Conservation (phyloP, 2,797 vertebrate genomes). For the Anguilla obscura region DNA sequence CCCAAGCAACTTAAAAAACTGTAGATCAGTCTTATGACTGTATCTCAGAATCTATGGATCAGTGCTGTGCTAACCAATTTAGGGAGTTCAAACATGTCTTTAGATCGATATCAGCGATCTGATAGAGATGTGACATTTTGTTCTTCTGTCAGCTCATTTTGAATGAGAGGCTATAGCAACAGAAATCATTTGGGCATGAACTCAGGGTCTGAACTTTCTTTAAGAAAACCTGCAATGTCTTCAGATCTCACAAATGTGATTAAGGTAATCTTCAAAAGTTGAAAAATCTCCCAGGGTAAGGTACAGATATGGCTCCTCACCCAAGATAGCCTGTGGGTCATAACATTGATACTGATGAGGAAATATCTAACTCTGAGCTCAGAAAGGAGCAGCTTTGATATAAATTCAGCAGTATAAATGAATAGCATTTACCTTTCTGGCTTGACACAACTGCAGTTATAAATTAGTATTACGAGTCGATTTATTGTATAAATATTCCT, state of each 20-base stretch:
- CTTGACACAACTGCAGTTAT: not conserved
- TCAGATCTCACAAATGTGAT: conserved; percentile 48
- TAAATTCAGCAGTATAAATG: not conserved
- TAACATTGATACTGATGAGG: conserved; percentile 24
- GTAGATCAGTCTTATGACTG: not conserved
- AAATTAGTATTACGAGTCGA: not conserved
- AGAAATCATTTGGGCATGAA: conserved; percentile 37
- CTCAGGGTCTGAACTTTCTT: conserved; percentile 32
- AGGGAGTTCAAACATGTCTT: conserved; percentile 24
- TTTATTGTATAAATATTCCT: not conserved
- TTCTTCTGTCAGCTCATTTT: conserved; percentile 36
- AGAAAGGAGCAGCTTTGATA: conserved; percentile 7
- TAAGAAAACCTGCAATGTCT: conserved; percentile 44
- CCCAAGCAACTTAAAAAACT: not conserved
- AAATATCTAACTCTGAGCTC: conserved; percentile 2
- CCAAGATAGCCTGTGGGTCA: conserved; percentile 11
- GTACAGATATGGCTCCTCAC: conserved; percentile 24
- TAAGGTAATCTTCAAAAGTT: conserved; percentile 50
- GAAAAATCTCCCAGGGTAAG: conserved; percentile 34
- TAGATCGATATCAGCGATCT: conserved; percentile 6
- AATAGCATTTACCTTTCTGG: not conserved
- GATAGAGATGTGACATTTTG: conserved; percentile 37
- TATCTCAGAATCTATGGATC: conserved; percentile 18
- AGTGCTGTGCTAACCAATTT: conserved; percentile 4
- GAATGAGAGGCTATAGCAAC: conserved; percentile 51